Base-by-base conservation (phyloP, 2,113 vertebrate genomes). In the Eolophus roseicapilla region DNA sequence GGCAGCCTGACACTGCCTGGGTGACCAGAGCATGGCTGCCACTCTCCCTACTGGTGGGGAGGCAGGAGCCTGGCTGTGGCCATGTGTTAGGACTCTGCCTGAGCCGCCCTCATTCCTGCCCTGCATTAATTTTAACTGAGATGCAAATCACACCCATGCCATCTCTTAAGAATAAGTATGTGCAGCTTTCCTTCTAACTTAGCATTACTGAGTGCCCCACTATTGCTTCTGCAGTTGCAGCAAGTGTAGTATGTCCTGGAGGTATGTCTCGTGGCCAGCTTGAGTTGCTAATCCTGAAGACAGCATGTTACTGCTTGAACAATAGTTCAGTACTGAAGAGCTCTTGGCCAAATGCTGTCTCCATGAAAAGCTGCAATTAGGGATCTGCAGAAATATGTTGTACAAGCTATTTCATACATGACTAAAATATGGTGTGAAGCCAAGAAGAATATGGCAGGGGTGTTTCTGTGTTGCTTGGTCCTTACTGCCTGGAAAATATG, bases 191-290 rank as follows among this genome's bases (percentile, higher is more conserved):
- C 27, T 74, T 59, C 60, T 41, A n/a, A 73, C 9, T 17, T 18
- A 47, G 19, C 53, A 43, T 33, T 0, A 0, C 6, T 52, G 60
- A 17, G 31, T 33, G 8, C 37, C 17, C 9, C 27, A 16, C 8
- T 4, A 1, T 15, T 0, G 3, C 37, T 73, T 44, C 70, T 41
- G 41, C 23, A 59, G 63, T 13, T 0, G 1, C 19, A n/a, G 46
- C 37, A 46, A 14, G 1, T 10, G 43, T 24, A 37, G 14, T 25
- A 20, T 59, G 18, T 37, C 50, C 27, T 27, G 39, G 37, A 91
- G 23, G 5, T 35, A 11, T 28, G 39, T 39, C 15, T 68, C 23
- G 11, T 20, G 39, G 17, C 4, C 31, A 60, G 31, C 10, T 49
- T 39, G 33, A 64, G 43, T 20, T 31, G 16, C 27, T 53, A 44